These are phyloP conservation scores for Phortica variegata DNA, from an alignment of 1,140 invertebrate genomes.

Conservation along the genomic window DNA sequence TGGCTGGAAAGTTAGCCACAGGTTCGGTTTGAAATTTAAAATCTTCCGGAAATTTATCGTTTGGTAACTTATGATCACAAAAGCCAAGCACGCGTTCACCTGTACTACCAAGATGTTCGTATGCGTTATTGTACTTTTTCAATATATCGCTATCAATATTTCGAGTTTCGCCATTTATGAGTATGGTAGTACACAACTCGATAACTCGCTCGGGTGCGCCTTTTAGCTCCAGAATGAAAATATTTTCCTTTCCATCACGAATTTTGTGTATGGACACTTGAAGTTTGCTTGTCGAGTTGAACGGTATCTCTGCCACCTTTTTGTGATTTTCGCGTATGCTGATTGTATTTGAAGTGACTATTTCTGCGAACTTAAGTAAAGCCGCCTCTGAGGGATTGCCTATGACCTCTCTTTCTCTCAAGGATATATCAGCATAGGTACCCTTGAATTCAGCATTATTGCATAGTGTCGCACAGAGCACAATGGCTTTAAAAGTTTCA, in stretches of 20 bases:
- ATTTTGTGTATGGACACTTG: constrained; percentile 96
- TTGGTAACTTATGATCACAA: constrained; percentile 86
- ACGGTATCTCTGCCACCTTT: constrained; percentile 97
- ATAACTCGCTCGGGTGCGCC: constrained; percentile 98
- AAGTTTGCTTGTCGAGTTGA: constrained; percentile 99
- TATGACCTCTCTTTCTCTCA: constrained; percentile 88
- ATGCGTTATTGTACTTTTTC: constrained; percentile 97
- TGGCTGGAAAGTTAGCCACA: constrained; percentile 93
- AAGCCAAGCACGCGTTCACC: constrained; percentile 97
- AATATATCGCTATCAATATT: constrained; percentile 96
- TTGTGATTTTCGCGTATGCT: constrained; percentile 86
- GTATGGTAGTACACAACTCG: constrained; percentile 92
- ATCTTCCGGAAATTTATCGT: constrained; percentile 88
- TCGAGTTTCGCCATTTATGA: constrained; percentile 95
- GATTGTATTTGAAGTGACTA: constrained; percentile 89
- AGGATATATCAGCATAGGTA: constrained; percentile 87
- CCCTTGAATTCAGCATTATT: constrained; percentile 97
- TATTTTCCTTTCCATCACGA: constrained; percentile 86
- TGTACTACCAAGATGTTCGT: constrained; percentile 95
- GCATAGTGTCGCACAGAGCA: constrained; percentile 91
- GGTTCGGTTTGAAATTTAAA: constrained; percentile 88
- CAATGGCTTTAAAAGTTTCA: constrained; percentile 88
- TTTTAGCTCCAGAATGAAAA: constrained; percentile 98
- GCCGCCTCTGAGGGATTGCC: constrained; percentile 94
- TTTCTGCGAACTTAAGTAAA: constrained; percentile 94